phyloP scores from a whole-genome alignment of 2,888 invertebrate genomes.

The Dicyrtomina minuta region DNA sequence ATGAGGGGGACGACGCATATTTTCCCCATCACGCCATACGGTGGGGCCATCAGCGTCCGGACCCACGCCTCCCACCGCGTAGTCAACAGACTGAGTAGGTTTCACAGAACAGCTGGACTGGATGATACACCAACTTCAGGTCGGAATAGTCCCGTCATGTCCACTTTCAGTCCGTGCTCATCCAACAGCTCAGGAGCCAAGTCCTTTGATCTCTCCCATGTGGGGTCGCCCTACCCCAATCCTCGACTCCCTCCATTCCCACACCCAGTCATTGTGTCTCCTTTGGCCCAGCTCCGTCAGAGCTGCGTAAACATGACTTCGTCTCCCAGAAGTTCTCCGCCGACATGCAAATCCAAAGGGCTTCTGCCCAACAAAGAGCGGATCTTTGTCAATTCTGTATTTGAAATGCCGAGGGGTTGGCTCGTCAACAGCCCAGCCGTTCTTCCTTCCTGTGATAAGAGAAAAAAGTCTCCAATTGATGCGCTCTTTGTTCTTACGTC shows the following conservation, averaged over 20 bases:
- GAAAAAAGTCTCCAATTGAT: slow-evolving; percentile 67
- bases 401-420: slow-evolving; percentile 76
- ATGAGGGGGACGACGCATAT: slow-evolving; percentile 96
- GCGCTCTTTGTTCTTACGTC: slow-evolving; percentile 89
- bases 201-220: slow-evolving; percentile 47
- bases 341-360: slow-evolving; percentile 48
- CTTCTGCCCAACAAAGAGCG: slow-evolving; percentile 64
- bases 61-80: too few species aligned
- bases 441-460: slow-evolving; percentile 55
- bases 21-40: slow-evolving; percentile 95
- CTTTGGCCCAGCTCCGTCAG: slow-evolving; percentile 80
- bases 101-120: slow-evolving; percentile 93
- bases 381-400: slow-evolving; percentile 75
- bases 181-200: slow-evolving; percentile 36
- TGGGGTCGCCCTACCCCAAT: slow-evolving; percentile 63
- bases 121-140: slow-evolving; percentile 63
- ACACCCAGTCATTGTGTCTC: slow-evolving; percentile 74
- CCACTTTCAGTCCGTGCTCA: slow-evolving; percentile 24
- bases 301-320: slow-evolving; percentile 40
- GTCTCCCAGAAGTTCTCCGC: slow-evolving; percentile 48
- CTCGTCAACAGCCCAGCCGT: slow-evolving; percentile 60
- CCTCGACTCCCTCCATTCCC: slow-evolving; percentile 90
- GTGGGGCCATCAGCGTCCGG: slow-evolving; percentile 83
- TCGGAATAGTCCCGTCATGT: slow-evolving; percentile 66
- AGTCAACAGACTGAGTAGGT: slow-evolving; percentile 89